A percentile compares a stretch with the other conserved stretches of the same genome.
phyloP scores from a whole-genome alignment of 2,113 vertebrate genomes.

The Calypte anna region DNA sequence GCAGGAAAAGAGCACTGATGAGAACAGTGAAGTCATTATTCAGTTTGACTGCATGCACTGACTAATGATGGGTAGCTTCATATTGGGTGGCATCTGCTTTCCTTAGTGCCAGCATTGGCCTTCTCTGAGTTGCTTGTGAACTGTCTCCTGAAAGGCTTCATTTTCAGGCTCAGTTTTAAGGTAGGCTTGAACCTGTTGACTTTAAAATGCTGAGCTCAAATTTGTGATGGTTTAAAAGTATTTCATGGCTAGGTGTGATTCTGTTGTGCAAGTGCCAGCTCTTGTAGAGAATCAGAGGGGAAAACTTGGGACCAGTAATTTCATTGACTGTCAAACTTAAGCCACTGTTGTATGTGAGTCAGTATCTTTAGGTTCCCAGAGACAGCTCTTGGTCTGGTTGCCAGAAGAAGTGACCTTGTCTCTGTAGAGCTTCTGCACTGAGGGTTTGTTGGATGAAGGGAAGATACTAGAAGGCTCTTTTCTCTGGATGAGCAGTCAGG shows the following conservation, averaged over 20 bases:
- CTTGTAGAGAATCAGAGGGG: not conserved
- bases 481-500: not conserved
- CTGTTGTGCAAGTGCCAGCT: not conserved
- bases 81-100: not conserved
- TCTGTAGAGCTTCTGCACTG: not conserved
- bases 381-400: not conserved
- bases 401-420: not conserved
- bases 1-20: not conserved
- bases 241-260: not conserved
- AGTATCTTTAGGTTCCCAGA: not conserved
- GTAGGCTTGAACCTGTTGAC: not conserved
- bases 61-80: not conserved
- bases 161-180: not conserved
- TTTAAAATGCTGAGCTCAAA: not conserved
- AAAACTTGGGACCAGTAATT: not conserved
- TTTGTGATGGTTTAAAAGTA: not conserved
- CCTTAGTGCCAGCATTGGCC: not conserved
- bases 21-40: conserved; percentile 9
- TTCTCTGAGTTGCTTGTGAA: not conserved
- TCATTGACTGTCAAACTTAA: not conserved
- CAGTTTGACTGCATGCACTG: not conserved
- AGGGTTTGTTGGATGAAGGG: not conserved
- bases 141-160: not conserved
- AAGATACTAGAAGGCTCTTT: not conserved
- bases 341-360: not conserved